These are phyloP conservation scores for Dolichomitus sp. DNA, from an alignment of 2,888 invertebrate genomes.

Conservation along the genomic window DNA sequence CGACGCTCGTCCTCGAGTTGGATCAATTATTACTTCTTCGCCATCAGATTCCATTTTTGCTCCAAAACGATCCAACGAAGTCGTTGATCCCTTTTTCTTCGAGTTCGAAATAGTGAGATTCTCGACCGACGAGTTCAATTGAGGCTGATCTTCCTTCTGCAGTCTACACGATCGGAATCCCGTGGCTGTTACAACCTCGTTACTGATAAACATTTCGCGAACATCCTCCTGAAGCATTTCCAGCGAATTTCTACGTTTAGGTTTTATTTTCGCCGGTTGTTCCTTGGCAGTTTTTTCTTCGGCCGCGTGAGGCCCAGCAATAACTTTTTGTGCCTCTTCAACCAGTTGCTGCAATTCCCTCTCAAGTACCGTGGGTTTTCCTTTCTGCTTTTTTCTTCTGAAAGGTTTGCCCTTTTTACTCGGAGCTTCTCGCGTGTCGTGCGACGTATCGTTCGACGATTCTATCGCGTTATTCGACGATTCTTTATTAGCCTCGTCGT, in stretches of 20 bases:
- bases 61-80: slow-evolving; percentile 58
- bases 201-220: slow-evolving; percentile 90
- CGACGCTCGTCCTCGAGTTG: slow-evolving; percentile 17
- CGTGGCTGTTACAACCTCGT: slow-evolving; percentile 89
- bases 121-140: slow-evolving; percentile 51
- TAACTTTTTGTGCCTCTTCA: slow-evolving; percentile 60
- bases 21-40: slow-evolving; percentile 33
- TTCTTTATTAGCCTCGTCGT: slow-evolving; percentile 60
- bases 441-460: slow-evolving; percentile 34
- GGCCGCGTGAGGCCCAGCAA: slow-evolving; percentile 64
- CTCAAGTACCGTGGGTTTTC: slow-evolving; percentile 1
- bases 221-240: slow-evolving; percentile 90
- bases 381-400: slow-evolving; percentile 60
- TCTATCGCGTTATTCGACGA: slow-evolving; percentile 55
- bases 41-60: slow-evolving; percentile 60
- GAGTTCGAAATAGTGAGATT: background rate
- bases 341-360: slow-evolving; percentile 11
- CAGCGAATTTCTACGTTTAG: slow-evolving; percentile 87
- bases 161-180: slow-evolving; percentile 90
- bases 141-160: slow-evolving; percentile 86
- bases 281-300: slow-evolving; percentile 59
- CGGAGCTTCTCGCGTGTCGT: slow-evolving; percentile 62
- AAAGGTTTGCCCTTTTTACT: slow-evolving; percentile 64
- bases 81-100: slow-evolving; percentile 48
- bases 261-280: slow-evolving; percentile 69